Percentiles rank a stretch among this genome's conserved stretches.
Conservation (phyloP, 2,113 vertebrate genomes). For the Ifrita kowaldi region DNA sequence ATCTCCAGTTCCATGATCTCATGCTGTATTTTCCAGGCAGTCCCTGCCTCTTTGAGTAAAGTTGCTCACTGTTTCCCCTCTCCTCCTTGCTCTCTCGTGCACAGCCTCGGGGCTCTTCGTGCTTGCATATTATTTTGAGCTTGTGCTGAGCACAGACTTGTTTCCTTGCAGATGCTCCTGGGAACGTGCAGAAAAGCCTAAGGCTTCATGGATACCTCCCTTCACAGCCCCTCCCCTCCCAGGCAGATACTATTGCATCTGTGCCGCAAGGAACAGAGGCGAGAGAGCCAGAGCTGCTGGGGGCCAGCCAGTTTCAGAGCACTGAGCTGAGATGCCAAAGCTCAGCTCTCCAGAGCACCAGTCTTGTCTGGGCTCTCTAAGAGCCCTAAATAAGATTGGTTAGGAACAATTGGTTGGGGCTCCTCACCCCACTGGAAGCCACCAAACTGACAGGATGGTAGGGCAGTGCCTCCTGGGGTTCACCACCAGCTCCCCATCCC, state of each 20-base stretch:
- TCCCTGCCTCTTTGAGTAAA: background rate
- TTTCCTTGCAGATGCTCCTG: background rate
- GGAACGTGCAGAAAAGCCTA: background rate
- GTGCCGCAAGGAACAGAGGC: background rate
- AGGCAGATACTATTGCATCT: background rate
- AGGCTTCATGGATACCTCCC: background rate
- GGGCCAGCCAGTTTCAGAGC: background rate
- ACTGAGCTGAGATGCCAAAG: background rate
- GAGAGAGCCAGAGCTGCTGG: background rate
- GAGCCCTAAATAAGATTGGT: background rate
- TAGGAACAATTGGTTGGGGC: background rate
- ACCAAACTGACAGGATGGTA: background rate
- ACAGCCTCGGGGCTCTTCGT: background rate
- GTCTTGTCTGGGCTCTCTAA: background rate
- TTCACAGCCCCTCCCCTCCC: background rate
- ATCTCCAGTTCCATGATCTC: conserved; percentile 52
- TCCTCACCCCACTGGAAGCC: background rate
- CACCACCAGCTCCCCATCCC: background rate
- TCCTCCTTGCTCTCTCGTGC: background rate
- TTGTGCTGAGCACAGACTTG: background rate
- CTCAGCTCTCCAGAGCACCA: background rate
- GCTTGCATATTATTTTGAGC: background rate
- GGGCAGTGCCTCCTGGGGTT: background rate
- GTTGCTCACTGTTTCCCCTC: conserved; percentile 23
- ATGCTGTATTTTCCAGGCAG: conserved; percentile 23